Base-by-base conservation (phyloP, 2,888 invertebrate genomes). In the Nysson spinosus region DNA sequence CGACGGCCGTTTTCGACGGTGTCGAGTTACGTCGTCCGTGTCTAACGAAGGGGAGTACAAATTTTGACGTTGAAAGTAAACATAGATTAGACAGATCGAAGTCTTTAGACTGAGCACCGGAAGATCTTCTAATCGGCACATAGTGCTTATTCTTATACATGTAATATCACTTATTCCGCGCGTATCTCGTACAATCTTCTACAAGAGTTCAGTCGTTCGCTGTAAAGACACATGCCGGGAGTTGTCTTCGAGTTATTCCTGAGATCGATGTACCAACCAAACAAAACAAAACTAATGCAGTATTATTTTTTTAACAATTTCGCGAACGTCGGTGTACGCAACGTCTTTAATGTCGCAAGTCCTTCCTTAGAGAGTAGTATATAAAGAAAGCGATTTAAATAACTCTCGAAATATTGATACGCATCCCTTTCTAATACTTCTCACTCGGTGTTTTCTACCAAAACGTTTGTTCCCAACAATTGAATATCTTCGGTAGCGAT, bases 11-110 rank as follows among this genome's bases (percentile, higher is more conserved):
- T 47, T 66, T 52, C 67, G 75, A 60, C 54, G 65, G 69, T 68
- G 71, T 69, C 44, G 69, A 72, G 51, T 35, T 26, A 51, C 69
- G 62, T 63, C 74, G 71, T 62, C 70, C 72, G 65, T 69, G 69
- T 66, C 71, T 69, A 56, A 69, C 64, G 64, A 71, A 63, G 72
- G 72, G 72, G 71, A 78, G 77, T 79, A 78, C 77, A 77, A 82
- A 81, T 79, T 80, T 76, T 77, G 82, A 83, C 81, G 74, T 80
- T 84, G 85, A 86, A 86, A 86, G 86, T 86, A 85, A 83, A 80
- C 78, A 80, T 76, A 86, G 85, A 81, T 78, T 86, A 79, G 84
- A 85, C 77, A 84, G 86, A 74, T 86, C 86, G 51, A 84, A 81
- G 56, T 86, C 86, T 52, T 80, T 86, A 64, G 86, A 86, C 65